These are phyloP conservation scores for Stichodactyla helianthus DNA, from an alignment of 64 coral and sea anemone species.

Conservation along the genomic window DNA sequence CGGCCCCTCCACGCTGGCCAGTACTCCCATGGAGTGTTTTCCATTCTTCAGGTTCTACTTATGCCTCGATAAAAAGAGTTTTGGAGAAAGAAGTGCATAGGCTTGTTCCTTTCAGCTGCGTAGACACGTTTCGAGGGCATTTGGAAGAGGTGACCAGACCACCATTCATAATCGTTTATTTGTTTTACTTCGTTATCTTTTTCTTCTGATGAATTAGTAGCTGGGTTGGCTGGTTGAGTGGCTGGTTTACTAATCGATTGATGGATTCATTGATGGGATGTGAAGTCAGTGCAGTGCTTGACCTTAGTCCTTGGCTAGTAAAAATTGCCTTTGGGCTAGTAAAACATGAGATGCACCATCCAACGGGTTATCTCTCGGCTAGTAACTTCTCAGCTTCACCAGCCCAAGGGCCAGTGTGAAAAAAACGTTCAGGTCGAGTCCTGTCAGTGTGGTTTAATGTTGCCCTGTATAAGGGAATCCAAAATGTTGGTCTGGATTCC, in stretches of 20 bases:
- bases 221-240: not conserved
- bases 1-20: too few relatives aligned
- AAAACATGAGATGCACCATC: too few relatives aligned
- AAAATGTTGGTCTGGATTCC: too few relatives aligned
- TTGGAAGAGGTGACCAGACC: constrained; percentile 57
- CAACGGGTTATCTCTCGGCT: too few relatives aligned
- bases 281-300: too few relatives aligned
- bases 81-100: constrained; percentile 52
- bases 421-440: too few relatives aligned
- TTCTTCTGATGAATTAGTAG: not conserved
- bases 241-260: not conserved
- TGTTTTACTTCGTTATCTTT: not conserved
- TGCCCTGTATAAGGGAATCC: too few relatives aligned
- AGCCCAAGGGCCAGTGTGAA: too few relatives aligned
- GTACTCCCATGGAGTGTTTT: not conserved
- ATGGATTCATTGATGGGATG: not conserved
- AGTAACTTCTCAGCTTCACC: too few relatives aligned
- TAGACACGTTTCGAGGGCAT: constrained; percentile 80
- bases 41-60: constrained; percentile 57
- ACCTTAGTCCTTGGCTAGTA: too few relatives aligned
- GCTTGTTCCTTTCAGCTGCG: constrained; percentile 69
- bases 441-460: too few relatives aligned
- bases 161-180: not conserved
- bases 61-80: constrained; percentile 56
- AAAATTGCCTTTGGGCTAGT: too few relatives aligned